These are phyloP conservation scores for Syngnathus floridae DNA, from an alignment of 2,113 vertebrate species.

Conservation along the genomic window DNA sequence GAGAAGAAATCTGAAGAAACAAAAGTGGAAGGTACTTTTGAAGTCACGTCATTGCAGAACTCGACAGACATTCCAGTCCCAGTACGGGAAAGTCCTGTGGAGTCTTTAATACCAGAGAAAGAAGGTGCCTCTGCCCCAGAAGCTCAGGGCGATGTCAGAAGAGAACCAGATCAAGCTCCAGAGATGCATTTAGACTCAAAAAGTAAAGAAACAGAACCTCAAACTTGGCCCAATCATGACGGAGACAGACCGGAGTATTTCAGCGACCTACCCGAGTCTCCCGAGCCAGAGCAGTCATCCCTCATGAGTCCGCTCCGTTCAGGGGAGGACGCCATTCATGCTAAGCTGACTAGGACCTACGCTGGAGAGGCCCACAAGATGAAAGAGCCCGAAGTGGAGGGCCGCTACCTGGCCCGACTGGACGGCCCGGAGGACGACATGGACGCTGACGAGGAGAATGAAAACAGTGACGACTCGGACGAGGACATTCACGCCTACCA, in stretches of 20 bases:
- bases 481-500: slow-evolving; percentile 84
- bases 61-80: slow-evolving; percentile 1
- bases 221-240: slow-evolving; percentile 9
- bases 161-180: not conserved
- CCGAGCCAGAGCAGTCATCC: slow-evolving; percentile 7
- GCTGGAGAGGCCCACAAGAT: slow-evolving; percentile 76
- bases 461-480: slow-evolving; percentile 92
- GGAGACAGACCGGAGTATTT: slow-evolving; percentile 11
- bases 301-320: slow-evolving; percentile 12
- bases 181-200: slow-evolving; percentile 19
- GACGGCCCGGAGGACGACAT: slow-evolving; percentile 76
- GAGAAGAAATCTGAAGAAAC: slow-evolving; percentile 82
- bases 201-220: slow-evolving; percentile 1
- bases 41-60: slow-evolving; percentile 40
- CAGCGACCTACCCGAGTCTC: slow-evolving; percentile 1
- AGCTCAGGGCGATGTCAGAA: slow-evolving; percentile 3
- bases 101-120: slow-evolving; percentile 16
- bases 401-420: slow-evolving; percentile 82
- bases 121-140: slow-evolving; percentile 15
- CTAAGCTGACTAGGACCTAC: slow-evolving; percentile 66
- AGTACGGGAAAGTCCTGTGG: not conserved
- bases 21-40: slow-evolving; percentile 22
- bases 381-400: slow-evolving; percentile 90
- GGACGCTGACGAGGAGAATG: slow-evolving; percentile 86
- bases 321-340: slow-evolving; percentile 42